Evolutionary conservation across 2,888 invertebrate genomes (phyloP).

Genomic region (Dynastes tityus): DNA sequence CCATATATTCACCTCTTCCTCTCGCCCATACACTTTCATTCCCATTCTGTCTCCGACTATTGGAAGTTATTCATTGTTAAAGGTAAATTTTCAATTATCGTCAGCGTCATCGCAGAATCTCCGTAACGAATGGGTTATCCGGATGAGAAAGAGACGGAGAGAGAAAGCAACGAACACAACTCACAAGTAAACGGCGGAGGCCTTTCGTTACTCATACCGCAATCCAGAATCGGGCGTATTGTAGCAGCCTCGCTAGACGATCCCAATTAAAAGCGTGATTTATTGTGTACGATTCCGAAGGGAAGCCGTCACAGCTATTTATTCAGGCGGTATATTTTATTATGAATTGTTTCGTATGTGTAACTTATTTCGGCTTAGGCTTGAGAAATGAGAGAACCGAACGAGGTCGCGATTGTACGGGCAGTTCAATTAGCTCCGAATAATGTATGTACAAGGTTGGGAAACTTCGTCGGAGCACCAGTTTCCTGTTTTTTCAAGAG

Average conservation of each 20-base stretch:
- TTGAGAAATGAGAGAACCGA: neutral
- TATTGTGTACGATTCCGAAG: conserved; percentile 52
- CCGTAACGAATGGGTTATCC: neutral
- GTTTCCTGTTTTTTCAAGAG: too few relatives aligned
- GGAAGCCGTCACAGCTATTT: conserved; percentile 48
- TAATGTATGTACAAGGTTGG: too few relatives aligned
- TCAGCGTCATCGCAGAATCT: conserved; percentile 15
- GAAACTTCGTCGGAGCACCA: too few relatives aligned
- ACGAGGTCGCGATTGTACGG: too few relatives aligned
- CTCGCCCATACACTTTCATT: too few relatives aligned
- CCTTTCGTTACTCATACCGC: too few relatives aligned
- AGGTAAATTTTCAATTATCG: conserved; percentile 24
- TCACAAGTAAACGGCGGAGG: too few relatives aligned
- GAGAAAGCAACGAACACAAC: too few relatives aligned
- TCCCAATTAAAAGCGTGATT: conserved; percentile 54
- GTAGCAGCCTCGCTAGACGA: neutral
- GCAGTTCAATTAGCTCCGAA: too few relatives aligned
- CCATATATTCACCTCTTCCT: too few relatives aligned
- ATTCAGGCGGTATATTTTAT: conserved; percentile 43
- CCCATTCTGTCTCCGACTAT: neutral
- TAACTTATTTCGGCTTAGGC: neutral
- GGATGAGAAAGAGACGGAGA: too few relatives aligned
- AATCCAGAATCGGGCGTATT: too few relatives aligned
- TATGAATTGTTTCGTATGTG: conserved; percentile 20
- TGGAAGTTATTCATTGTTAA: conserved; percentile 17